Evolutionary conservation across 2,888 invertebrate genomes (phyloP).

Genomic region (Loripinus fragilis): DNA sequence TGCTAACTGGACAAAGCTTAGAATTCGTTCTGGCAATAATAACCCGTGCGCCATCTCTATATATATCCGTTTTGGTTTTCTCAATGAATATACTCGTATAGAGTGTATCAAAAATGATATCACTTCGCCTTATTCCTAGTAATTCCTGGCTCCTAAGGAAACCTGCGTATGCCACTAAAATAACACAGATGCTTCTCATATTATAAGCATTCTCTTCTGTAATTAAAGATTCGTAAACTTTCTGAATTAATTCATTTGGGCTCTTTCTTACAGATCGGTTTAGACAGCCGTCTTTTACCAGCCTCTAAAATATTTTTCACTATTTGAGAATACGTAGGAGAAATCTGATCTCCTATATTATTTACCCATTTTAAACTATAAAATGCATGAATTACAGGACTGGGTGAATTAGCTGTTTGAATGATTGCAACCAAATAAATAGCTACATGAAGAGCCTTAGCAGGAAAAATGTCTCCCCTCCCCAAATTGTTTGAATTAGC

Average conservation of each 20-base stretch:
- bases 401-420: constrained; percentile 35
- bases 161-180: constrained; percentile 27
- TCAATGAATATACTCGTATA: constrained; percentile 38
- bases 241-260: constrained; percentile 18
- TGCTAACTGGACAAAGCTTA: constrained; percentile 25
- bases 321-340: constrained; percentile 34
- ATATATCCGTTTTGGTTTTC: constrained; percentile 35
- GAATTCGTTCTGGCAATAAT: constrained; percentile 27
- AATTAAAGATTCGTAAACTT: constrained; percentile 15
- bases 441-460: constrained; percentile 37
- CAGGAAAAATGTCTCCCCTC: constrained; percentile 44
- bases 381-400: constrained; percentile 42
- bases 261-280: constrained; percentile 32
- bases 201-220: constrained; percentile 3
- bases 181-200: constrained; percentile 21
- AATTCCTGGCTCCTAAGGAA: constrained; percentile 34
- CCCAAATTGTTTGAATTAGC: constrained; percentile 27
- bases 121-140: constrained; percentile 28
- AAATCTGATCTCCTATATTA: constrained; percentile 18
- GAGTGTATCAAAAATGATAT: constrained; percentile 20
- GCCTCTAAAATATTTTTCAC: constrained; percentile 36
- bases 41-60: constrained; percentile 38
- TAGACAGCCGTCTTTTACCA: constrained; percentile 33
- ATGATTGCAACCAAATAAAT: constrained; percentile 41
- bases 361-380: constrained; percentile 49